phyloP scores from a whole-genome alignment of 2,888 invertebrate species.

The Drosophila neotestacea region DNA sequence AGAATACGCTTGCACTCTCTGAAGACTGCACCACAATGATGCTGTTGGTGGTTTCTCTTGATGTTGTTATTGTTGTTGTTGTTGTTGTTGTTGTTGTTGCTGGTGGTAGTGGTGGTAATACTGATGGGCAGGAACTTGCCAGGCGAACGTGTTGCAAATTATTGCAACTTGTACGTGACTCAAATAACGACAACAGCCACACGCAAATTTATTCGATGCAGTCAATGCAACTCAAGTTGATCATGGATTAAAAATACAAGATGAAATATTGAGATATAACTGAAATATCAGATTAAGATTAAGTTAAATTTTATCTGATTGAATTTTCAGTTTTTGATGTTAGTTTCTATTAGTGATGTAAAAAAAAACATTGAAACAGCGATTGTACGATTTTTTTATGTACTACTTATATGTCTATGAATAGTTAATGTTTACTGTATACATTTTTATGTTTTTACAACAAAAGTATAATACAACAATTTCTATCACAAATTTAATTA shows the following conservation, averaged over 20 bases:
- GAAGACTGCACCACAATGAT: slow-evolving; percentile 29
- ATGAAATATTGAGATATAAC: background rate
- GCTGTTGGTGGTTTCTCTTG: slow-evolving; percentile 23
- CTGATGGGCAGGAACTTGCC: slow-evolving; percentile 53
- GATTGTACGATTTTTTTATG: too few relatives aligned
- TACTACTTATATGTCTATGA: too few relatives aligned
- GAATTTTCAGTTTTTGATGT: too few relatives aligned
- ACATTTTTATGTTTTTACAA: too few relatives aligned
- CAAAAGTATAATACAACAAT: too few relatives aligned
- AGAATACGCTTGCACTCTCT: slow-evolving; percentile 50
- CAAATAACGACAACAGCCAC: slow-evolving; percentile 65
- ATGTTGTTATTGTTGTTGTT: slow-evolving; percentile 18
- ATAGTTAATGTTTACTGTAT: too few relatives aligned
- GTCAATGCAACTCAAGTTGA: background rate
- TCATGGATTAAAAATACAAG: background rate
- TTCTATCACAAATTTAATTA: too few relatives aligned
- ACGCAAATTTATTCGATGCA: slow-evolving; percentile 35
- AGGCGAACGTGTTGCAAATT: slow-evolving; percentile 83
- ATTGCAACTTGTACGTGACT: slow-evolving; percentile 84
- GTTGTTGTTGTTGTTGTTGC: slow-evolving; percentile 5
- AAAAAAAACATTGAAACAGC: too few relatives aligned
- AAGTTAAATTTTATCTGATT: too few relatives aligned
- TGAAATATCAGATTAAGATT: background rate
- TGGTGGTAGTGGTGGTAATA: slow-evolving; percentile 22
- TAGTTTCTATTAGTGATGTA: too few relatives aligned